phyloP scores from a whole-genome alignment of 2,797 vertebrate species.

The Lemur catta region DNA sequence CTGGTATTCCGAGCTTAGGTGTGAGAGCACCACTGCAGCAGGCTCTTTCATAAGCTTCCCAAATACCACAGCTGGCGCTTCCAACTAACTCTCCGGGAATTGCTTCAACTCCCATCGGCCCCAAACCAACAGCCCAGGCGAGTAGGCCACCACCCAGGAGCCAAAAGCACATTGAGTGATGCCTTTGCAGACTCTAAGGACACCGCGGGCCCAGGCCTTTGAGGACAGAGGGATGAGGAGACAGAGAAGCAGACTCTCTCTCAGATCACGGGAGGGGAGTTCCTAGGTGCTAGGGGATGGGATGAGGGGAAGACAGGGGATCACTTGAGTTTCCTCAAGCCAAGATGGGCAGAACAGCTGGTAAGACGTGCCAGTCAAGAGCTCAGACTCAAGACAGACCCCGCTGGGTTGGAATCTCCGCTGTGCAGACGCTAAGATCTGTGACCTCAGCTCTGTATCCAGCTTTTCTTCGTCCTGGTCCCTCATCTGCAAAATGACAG shows the following conservation, averaged over 20 bases:
- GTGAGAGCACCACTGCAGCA: not conserved
- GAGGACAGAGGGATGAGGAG: not conserved
- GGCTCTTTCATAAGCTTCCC: not conserved
- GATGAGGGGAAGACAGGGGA: not conserved
- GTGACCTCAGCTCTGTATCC: not conserved
- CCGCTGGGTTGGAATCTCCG: not conserved
- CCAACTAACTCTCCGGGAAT: not conserved
- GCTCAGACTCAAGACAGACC: not conserved
- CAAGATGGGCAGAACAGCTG: not conserved
- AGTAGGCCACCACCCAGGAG: not conserved
- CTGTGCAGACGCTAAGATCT: not conserved
- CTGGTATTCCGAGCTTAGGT: not conserved
- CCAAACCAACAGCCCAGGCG: not conserved
- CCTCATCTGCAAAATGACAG: not conserved
- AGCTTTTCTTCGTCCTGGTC: not conserved
- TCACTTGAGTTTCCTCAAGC: not conserved
- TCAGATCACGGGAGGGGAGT: not conserved
- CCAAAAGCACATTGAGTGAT: not conserved
- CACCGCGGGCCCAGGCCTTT: not conserved
- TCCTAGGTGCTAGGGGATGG: not conserved
- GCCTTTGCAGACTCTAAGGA: not conserved
- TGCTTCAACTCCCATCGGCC: not conserved
- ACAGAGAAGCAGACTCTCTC: not conserved
- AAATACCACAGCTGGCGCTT: not conserved
- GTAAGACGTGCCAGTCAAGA: not conserved